Evolutionary conservation across 2,797 vertebrate genomes (phyloP), one percentile per base, ranked within the genome.

Genomic region (Ispidina lecontei): DNA sequence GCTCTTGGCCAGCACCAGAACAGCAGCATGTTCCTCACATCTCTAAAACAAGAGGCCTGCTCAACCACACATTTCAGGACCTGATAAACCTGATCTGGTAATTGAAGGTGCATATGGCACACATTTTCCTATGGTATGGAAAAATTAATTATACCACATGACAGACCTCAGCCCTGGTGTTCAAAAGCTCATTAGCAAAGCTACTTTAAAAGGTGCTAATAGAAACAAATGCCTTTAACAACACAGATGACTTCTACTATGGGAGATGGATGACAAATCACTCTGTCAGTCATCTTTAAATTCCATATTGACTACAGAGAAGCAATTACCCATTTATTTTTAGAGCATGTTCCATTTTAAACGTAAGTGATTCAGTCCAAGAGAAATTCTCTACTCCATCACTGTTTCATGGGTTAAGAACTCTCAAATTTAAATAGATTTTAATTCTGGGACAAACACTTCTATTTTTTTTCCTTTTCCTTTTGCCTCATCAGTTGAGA

Each of bases 251-350:
- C 81, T 89, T 63, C 17, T 90, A n/a, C 91, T 77, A 63, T 1
- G 10, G 10, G 74, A 91, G 65, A 89, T 9, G 35, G 84, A 93
- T 93, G 88, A 91, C 88, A 93, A 96, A 94, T 92, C 86, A 58
- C 69, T 69, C 73, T 58, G 35, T 60, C 93, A 93, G 74, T 93
- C 86, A 82, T 82, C 77, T 93, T 72, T 74, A 80, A 79, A 92
- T 84, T 94, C 84, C 62, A 79, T 82, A 92, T 79, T 92, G 83
- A 93, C 80, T 93, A 92, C 68, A 74, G 1, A 59, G 79, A 87
- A 94, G 84, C 82, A 94, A 95, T 91, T 89, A 96, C 52, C 58
- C 63, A 69, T 80, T 87, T 95, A 87, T 96, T 94, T 95, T 94
- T 93, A 93, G 89, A 90, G 33, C 44, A 46, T 12, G 59, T 80